Evolutionary conservation across 2,797 vertebrate species (phyloP), one percentile per base, ranked within the genome.

Genomic region (Glossophaga mutica): DNA sequence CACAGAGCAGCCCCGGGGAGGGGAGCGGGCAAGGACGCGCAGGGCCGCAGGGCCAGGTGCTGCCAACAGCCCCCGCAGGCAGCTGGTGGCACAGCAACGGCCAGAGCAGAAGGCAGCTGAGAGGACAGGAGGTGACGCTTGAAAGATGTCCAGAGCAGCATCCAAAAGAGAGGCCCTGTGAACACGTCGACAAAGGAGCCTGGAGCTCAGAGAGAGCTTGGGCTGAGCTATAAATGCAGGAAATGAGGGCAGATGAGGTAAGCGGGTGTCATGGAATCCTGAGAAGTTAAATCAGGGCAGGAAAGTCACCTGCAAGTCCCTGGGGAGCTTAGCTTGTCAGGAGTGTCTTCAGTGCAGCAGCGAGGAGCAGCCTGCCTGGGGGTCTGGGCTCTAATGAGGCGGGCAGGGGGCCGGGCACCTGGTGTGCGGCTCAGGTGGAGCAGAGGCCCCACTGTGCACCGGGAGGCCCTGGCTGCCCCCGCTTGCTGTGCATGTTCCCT

Each of bases 11-110:
- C 34, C 79, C 73, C 10, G 24, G 48, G 39, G 50, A 2, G 42
- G 39, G 42, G 1, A 8, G 24, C 22, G 26, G 22, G 34, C 14
- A 19, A n/a, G 52, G 62, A 14, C 15, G 26, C 19, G 6, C 0
- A 0, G 18, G 3, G 67, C 6, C 24, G 4, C 44, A 1, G 32
- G 44, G 29, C 11, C 0, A 16, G 26, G 3, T 24, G 52, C 32
- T 46, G 9, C 32, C 73, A 1, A 4, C 39, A 9, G 26, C 50
- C 37, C 15, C 42, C 26, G 0, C 14, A 32, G 4, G 81, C 6
- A 15, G 32, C 68, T 57, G n/a, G 37, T 37, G 1, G 11, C 21
- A 9, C 0, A 19, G 67, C 57, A 37, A 79, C 0, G 0, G 7
- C 71, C 8, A 21, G 82, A 37, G n/a, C 29, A 3, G 22, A 42